phyloP scores from a whole-genome alignment of 2,113 vertebrate genomes.

The Periophthalmus modestus region DNA sequence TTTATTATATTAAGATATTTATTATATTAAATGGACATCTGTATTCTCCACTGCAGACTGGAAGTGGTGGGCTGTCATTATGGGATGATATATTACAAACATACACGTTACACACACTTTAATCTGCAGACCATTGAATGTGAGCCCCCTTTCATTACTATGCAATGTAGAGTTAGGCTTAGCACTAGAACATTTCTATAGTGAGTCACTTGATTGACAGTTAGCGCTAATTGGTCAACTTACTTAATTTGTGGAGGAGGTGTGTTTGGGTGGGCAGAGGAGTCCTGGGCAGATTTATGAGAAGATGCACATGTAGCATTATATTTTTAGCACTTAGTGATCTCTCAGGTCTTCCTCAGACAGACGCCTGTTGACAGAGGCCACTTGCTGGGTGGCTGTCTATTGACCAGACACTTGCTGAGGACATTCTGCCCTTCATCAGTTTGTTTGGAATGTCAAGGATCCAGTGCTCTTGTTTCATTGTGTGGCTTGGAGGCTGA shows the following conservation, averaged over 20 bases:
- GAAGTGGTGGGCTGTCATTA: too few species aligned
- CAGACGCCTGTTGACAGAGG: slow-evolving; percentile 48
- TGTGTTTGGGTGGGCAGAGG: slow-evolving; percentile 12
- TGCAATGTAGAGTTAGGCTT: neutral
- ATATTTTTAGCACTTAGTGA: slow-evolving; percentile 53
- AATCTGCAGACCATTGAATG: too few species aligned
- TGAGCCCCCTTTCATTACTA: neutral
- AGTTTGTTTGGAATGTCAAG: slow-evolving; percentile 56
- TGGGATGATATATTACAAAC: too few species aligned
- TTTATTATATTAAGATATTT: neutral
- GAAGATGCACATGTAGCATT: slow-evolving; percentile 23
- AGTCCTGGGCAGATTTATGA: slow-evolving; percentile 42
- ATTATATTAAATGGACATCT: too few species aligned
- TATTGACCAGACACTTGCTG: slow-evolving; percentile 48
- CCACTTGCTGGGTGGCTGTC: slow-evolving; percentile 61
- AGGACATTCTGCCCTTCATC: slow-evolving; percentile 34
- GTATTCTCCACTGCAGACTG: too few species aligned
- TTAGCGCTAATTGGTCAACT: neutral
- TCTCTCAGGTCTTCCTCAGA: slow-evolving; percentile 39
- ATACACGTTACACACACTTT: too few species aligned
- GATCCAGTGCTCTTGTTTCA: slow-evolving; percentile 21
- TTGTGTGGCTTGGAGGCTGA: slow-evolving; percentile 45
- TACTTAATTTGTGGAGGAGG: slow-evolving; percentile 1
- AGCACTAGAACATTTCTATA: neutral
- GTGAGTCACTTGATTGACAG: neutral